Conservation (phyloP, 2,888 invertebrate genomes). For the Lapara coniferarum region DNA sequence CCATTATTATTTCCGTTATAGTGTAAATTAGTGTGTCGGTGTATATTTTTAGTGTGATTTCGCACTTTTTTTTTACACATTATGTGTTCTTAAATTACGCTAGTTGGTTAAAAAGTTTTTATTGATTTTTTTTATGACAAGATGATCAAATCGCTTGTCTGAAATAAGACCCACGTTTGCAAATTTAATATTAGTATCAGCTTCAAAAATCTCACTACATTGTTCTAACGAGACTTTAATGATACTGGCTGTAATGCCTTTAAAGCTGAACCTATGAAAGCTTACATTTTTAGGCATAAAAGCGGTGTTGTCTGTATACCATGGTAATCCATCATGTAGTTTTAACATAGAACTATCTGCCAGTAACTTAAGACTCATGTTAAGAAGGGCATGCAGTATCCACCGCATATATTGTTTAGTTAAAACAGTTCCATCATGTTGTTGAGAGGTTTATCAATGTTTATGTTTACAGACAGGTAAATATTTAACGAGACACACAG, state of each 20-base stretch:
- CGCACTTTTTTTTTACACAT: background rate
- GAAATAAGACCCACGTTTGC: too few species aligned
- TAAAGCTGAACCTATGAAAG: too few species aligned
- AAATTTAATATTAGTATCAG: too few species aligned
- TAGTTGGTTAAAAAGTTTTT: background rate
- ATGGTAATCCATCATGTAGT: too few species aligned
- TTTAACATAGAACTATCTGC: too few species aligned
- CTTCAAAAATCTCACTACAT: too few species aligned
- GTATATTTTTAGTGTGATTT: background rate
- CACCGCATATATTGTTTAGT: background rate
- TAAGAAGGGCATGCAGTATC: background rate
- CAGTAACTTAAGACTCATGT: background rate
- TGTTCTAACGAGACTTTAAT: too few species aligned
- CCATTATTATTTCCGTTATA: conserved; percentile 9
- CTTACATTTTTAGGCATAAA: too few species aligned
- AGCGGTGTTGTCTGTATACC: too few species aligned
- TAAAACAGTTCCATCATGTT: conserved; percentile 19
- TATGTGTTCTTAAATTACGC: background rate
- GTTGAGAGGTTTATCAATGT: conserved; percentile 1
- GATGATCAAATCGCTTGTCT: too few species aligned
- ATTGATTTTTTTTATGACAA: background rate
- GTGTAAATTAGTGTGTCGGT: conserved; percentile 3
- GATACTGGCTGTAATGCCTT: too few species aligned
- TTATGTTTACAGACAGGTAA: conserved; percentile 2
- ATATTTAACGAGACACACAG: conserved; percentile 8